Evolutionary conservation across 2,797 vertebrate genomes (phyloP), one percentile per base, ranked within the genome.

Genomic region (Gobionotothen gibberifrons): DNA sequence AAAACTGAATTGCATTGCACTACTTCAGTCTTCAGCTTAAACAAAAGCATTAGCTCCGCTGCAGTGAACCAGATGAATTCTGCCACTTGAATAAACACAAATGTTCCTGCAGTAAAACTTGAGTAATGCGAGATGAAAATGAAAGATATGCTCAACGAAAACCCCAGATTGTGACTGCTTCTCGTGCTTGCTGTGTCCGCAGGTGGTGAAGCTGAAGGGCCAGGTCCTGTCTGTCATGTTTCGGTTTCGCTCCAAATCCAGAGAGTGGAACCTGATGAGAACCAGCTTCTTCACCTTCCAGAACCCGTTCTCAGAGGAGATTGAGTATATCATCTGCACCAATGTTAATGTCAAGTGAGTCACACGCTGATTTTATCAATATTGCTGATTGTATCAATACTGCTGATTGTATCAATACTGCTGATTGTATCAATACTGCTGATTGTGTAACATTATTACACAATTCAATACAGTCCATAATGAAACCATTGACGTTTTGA

Each of bases 241-340:
- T 92, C 96, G 98, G 11, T 99, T 99, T 90, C 96, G 95, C 64
- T 91, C 96, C 82, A 99, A 99, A 84, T 95, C 83, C 29, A 93
- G 94, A 56, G 98, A 99, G 58, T 99, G 97, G 97, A 95, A 99
- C 73, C 97, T 96, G 96, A 98, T 99, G 95, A 94, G 98, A 86
- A 99, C 97, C 55, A 99, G 97, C 93, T 98, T 97, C 36, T 99
- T 99, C 89, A 98, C 98, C 85, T 99, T 99, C 94, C 98, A 99
- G 94, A 99, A 99, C 90, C 98, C 98, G 0, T 99, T 97, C 91
- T 99, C 98, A 0, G 98, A 99, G 75, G 98, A 98, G 87, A 98
- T 99, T 0, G 98, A 99, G 88, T 99, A 99, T 85, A 97, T 99
- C 92, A 98, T 99, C 93, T 99, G 98, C 82, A 99, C 98, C 91